These are phyloP conservation scores for Nycticryphes semicollaris DNA, from an alignment of 2,113 vertebrate species.

Conservation along the genomic window DNA sequence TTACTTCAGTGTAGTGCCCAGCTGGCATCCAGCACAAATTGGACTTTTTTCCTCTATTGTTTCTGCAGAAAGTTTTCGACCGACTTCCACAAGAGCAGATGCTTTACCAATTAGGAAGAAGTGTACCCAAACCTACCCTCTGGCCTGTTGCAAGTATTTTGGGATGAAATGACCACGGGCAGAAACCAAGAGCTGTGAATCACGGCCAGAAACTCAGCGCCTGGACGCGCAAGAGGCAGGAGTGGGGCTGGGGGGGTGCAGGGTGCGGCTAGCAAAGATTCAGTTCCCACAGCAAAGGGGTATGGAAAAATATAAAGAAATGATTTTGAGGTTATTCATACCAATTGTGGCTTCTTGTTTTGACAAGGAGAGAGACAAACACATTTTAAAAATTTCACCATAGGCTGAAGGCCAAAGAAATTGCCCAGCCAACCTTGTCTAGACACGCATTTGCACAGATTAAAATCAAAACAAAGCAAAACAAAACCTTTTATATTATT, in stretches of 20 bases:
- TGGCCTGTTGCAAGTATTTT: not conserved
- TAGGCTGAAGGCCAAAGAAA: not conserved
- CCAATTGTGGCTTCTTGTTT: not conserved
- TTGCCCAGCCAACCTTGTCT: not conserved
- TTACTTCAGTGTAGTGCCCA: conserved; percentile 32
- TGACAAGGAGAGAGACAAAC: not conserved
- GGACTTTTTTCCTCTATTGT: conserved; percentile 35
- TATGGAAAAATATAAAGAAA: not conserved
- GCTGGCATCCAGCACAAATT: conserved; percentile 61
- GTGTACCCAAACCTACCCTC: not conserved
- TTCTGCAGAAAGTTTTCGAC: conserved; percentile 38
- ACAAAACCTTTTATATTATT: not conserved
- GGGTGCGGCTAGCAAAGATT: not conserved
- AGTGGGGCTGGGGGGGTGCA: fast-evolving
- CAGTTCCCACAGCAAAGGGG: not conserved
- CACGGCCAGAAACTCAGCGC: too few species aligned
- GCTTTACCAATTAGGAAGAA: conserved; percentile 35
- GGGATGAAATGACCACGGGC: not conserved
- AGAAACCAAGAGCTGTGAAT: not conserved
- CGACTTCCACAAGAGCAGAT: conserved; percentile 56
- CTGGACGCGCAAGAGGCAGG: not conserved
- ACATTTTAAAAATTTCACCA: not conserved
- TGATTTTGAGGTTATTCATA: not conserved
- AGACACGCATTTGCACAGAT: not conserved
- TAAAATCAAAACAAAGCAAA: not conserved